A percentile compares a stretch with the other conserved stretches of the same genome.
phyloP scores from a whole-genome alignment of 2,888 invertebrate genomes.

The Epinotia demarniana region DNA sequence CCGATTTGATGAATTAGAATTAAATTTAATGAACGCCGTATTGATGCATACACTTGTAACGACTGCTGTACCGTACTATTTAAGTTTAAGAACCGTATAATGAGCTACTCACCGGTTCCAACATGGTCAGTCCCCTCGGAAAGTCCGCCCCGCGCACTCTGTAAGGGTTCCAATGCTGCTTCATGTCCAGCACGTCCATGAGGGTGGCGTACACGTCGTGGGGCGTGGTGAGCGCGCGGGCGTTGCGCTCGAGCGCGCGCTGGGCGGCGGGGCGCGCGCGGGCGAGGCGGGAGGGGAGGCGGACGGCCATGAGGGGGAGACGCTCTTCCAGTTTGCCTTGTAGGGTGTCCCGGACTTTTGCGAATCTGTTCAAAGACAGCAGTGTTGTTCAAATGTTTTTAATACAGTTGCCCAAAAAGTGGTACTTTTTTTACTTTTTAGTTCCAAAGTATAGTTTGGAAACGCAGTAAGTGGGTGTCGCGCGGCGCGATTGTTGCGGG shows the following conservation, averaged over 20 bases:
- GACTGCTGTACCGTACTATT: no score
- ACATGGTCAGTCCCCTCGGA: slow-evolving; percentile 85
- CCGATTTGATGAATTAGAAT: no score
- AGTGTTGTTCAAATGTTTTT: no score
- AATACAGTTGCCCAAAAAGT: no score
- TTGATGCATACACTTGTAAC: no score
- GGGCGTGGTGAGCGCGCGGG: slow-evolving; percentile 90
- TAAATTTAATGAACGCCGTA: no score
- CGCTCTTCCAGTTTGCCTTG: slow-evolving; percentile 97
- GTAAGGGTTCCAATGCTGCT: slow-evolving; percentile 62
- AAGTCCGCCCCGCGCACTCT: slow-evolving; percentile 79
- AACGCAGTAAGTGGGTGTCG: no score
- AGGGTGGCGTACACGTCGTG: slow-evolving; percentile 95
- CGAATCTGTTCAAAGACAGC: slow-evolving; percentile 87
- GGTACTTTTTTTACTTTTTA: no score
- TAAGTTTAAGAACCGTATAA: neutral
- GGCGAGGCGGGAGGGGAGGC: slow-evolving; percentile 89
- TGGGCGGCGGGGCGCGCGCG: slow-evolving; percentile 85
- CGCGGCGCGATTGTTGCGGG: no score
- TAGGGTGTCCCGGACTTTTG: slow-evolving; percentile 91
- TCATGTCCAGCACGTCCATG: slow-evolving; percentile 86
- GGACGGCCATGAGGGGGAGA: slow-evolving; percentile 93
- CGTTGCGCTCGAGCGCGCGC: slow-evolving; percentile 86
- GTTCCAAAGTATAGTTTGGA: no score
- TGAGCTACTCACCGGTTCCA: slow-evolving; percentile 82